Evolutionary conservation across 2,888 invertebrate species (phyloP).

Genomic region (Oscheius myriophilus): DNA sequence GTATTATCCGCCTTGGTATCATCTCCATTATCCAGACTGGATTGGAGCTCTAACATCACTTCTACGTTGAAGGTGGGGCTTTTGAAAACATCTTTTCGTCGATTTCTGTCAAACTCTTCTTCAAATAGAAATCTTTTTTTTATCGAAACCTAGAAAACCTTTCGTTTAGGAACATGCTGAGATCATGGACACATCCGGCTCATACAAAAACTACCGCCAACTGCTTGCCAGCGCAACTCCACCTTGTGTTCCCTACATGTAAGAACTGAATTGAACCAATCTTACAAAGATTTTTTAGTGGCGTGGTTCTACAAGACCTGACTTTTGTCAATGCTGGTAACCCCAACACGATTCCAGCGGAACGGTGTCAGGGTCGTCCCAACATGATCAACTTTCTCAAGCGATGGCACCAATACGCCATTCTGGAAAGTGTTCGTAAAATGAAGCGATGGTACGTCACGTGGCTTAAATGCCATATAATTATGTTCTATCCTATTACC

Average conservation of each 20-base stretch:
- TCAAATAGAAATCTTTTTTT: no score
- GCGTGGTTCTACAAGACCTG: constrained; percentile 95
- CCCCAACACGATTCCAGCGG: constrained; percentile 81
- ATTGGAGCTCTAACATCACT: constrained; percentile 76
- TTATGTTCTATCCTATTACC: no score
- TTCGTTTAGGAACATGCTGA: constrained; percentile 81
- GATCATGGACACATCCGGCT: constrained; percentile 95
- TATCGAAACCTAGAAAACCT: not conserved
- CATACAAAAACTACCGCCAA: constrained; percentile 94
- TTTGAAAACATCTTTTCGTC: no score
- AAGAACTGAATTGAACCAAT: constrained; percentile 73
- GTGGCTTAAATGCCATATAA: not conserved
- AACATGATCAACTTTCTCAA: constrained; percentile 89
- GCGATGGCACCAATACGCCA: constrained; percentile 97
- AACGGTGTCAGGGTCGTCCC: constrained; percentile 77
- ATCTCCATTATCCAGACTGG: constrained; percentile 84
- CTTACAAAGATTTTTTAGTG: constrained; percentile 76
- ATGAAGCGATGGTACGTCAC: constrained; percentile 91
- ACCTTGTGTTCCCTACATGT: constrained; percentile 99
- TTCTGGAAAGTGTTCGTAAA: constrained; percentile 95
- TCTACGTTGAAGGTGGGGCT: constrained; percentile 62
- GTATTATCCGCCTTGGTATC: constrained; percentile 94
- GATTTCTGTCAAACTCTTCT: no score
- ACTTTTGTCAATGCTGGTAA: constrained; percentile 99
- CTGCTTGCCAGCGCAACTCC: constrained; percentile 93